These are phyloP conservation scores for Etheostoma perlongum DNA, from an alignment of 2,797 vertebrate species.

Conservation along the genomic window DNA sequence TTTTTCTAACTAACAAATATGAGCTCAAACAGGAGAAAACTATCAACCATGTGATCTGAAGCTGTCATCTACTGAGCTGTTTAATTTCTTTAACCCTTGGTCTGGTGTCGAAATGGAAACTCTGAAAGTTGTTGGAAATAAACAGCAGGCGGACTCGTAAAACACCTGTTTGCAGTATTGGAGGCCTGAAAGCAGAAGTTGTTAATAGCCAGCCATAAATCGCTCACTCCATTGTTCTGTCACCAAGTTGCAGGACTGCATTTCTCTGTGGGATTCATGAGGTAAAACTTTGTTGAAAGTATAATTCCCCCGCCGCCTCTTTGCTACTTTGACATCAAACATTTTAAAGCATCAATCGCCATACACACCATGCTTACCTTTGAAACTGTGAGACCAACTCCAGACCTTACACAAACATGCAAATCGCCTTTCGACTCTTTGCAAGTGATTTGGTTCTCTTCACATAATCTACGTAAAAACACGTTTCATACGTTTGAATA, in stretches of 20 bases:
- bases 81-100: conserved; percentile 63
- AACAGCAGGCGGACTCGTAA: conserved; percentile 75
- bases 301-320: conserved; percentile 19
- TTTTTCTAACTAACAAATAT: conserved; percentile 10
- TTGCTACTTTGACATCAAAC: conserved; percentile 60
- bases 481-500: conserved; percentile 51
- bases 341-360: conserved; percentile 51
- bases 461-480: conserved; percentile 48
- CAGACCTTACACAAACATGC: conserved; percentile 44
- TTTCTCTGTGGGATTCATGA: conserved; percentile 75
- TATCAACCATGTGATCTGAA: conserved; percentile 49
- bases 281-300: conserved; percentile 70
- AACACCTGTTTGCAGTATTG: conserved; percentile 84
- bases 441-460: conserved; percentile 52
- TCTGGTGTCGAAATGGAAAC: conserved; percentile 47
- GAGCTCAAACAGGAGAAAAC: conserved; percentile 40
- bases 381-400: conserved; percentile 51
- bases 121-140: conserved; percentile 57
- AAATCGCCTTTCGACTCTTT: conserved; percentile 41
- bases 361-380: conserved; percentile 28
- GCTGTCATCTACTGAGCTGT: conserved; percentile 39
- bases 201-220: conserved; percentile 85
- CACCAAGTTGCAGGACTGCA: conserved; percentile 77
- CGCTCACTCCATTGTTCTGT: conserved; percentile 84
- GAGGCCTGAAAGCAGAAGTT: conserved; percentile 76